phyloP scores from a whole-genome alignment of 2,797 vertebrate species.

The Capromys pilorides region DNA sequence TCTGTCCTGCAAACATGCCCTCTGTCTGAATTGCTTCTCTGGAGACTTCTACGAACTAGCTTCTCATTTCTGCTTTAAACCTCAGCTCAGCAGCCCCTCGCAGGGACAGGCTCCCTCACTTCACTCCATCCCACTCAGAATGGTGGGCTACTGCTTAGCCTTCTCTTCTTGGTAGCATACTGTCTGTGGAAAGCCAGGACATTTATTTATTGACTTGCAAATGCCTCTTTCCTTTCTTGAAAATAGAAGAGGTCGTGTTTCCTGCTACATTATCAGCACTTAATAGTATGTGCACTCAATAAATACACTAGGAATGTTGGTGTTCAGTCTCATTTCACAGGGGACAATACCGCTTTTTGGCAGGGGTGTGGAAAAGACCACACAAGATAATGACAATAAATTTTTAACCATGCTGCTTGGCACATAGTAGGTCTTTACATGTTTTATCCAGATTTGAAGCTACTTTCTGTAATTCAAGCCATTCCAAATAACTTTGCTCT shows the following conservation, averaged over 20 bases:
- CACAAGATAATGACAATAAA: constrained; percentile 39
- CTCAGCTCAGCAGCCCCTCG: not conserved
- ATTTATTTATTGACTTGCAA: constrained; percentile 25
- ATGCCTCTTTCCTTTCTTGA: constrained; percentile 12
- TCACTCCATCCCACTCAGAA: not conserved
- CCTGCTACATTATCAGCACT: constrained; percentile 33
- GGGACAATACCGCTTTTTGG: not conserved
- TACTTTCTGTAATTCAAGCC: not conserved
- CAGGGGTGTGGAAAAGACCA: not conserved
- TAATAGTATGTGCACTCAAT: constrained; percentile 41
- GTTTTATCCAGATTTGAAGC: not conserved
- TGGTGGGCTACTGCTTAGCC: not conserved
- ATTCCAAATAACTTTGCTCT: not conserved
- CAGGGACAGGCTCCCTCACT: not conserved
- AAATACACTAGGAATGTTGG: constrained; percentile 13
- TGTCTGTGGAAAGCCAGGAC: not conserved
- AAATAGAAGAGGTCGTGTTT: constrained; percentile 43
- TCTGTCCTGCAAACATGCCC: not conserved
- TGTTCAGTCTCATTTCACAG: not conserved
- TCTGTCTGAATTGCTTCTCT: not conserved
- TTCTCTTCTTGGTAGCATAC: not conserved
- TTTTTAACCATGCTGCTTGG: not conserved
- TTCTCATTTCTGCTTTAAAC: not conserved
- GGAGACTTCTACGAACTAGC: not conserved
- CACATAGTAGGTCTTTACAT: constrained; percentile 34